A percentile compares a stretch with the other conserved stretches of the same genome.
Conservation (phyloP, 1,140 invertebrate species). For the Lucilia cuprina region DNA sequence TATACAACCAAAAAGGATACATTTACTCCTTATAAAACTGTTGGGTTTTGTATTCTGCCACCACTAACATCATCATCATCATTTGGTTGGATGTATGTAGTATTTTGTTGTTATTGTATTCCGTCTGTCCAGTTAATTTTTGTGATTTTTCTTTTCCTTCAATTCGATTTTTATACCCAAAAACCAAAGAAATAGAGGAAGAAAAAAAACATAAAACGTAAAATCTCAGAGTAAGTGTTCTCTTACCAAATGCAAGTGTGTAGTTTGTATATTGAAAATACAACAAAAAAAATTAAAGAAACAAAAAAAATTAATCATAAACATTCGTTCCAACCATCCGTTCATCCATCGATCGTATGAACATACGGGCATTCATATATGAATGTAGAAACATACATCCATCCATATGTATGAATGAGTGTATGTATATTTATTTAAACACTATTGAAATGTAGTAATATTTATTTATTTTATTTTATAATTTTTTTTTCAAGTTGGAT, state of each 20-base stretch:
- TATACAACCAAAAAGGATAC: too few species aligned
- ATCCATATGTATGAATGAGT: not conserved
- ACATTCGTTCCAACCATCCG: not conserved
- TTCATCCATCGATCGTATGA: not conserved
- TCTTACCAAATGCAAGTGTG: not conserved
- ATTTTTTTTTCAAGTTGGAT: not conserved
- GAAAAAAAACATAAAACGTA: not conserved
- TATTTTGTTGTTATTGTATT: not conserved
- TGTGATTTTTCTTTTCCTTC: not conserved
- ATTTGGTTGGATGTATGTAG: not conserved
- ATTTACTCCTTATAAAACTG: too few species aligned
- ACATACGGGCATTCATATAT: not conserved
- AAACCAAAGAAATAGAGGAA: not conserved
- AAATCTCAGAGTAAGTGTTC: not conserved
- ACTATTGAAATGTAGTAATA: too few species aligned
- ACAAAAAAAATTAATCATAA: not conserved
- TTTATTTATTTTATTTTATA: too few species aligned
- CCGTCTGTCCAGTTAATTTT: conserved; percentile 11
- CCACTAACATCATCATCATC: not conserved
- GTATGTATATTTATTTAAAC: not conserved
- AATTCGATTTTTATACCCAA: not conserved
- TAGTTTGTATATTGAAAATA: not conserved
- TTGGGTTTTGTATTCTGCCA: not conserved
- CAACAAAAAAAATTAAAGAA: too few species aligned
- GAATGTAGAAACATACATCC: too few species aligned